Percentiles rank a stretch among this genome's conserved stretches.
Evolutionary conservation across 2,888 invertebrate species (phyloP).

Genomic region (Dascillus cervinus): DNA sequence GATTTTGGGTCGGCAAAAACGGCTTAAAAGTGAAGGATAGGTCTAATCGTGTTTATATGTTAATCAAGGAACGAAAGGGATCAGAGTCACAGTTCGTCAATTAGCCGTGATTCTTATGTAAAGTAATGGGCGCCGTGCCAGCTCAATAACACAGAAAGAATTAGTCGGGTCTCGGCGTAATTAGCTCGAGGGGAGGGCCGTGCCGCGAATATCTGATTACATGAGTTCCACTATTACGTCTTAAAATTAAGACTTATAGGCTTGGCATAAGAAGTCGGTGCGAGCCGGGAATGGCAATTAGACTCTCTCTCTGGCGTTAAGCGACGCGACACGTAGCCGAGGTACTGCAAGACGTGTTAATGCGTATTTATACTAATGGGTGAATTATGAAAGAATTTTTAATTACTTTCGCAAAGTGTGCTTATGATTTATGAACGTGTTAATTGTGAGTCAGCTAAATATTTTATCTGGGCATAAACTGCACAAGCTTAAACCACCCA

Average conservation of each 20-base stretch:
- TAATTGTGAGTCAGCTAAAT: constrained; percentile 18
- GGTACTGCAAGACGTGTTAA: constrained; percentile 1
- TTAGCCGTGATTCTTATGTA: constrained; percentile 18
- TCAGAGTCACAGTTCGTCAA: constrained; percentile 11
- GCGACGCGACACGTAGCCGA: constrained; percentile 2
- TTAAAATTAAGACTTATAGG: constrained; percentile 22
- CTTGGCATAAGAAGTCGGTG: constrained; percentile 13
- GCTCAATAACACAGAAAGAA: constrained; percentile 19
- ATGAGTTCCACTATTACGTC: constrained; percentile 11
- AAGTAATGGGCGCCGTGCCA: constrained; percentile 14
- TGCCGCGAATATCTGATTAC: constrained; percentile 17
- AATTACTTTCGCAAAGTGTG: constrained; percentile 22
- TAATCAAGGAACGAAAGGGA: constrained; percentile 9
- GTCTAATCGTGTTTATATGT: constrained; percentile 11
- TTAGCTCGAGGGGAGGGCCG: constrained; percentile 14
- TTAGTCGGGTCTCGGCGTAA: constrained; percentile 15
- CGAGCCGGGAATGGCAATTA: constrained; percentile 18
- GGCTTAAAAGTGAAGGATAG: too few relatives aligned
- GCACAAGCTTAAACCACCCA: too few relatives aligned
- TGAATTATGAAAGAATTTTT: constrained; percentile 29
- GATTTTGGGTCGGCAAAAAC: too few relatives aligned
- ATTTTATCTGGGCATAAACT: too few relatives aligned
- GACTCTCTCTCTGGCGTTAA: constrained; percentile 9
- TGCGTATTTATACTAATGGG: constrained; percentile 14
- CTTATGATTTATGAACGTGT: constrained; percentile 24